Evolutionary conservation across 2,888 invertebrate species (phyloP).

Genomic region (Ochropleura plecta): DNA sequence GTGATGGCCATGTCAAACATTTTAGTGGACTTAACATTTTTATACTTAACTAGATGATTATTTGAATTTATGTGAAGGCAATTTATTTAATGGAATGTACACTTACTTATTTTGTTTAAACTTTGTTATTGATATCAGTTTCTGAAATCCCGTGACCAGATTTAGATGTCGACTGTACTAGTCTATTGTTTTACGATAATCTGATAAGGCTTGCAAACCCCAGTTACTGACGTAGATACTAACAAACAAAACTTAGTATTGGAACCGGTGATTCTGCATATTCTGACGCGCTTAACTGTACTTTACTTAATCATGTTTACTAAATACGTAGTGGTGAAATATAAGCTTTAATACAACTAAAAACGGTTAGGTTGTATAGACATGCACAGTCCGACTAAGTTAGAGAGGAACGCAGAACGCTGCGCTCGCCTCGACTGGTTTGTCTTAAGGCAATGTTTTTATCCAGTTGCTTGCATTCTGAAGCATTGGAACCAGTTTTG

Average conservation of each 20-base stretch:
- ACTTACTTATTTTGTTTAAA: not conserved
- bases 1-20: constrained; percentile 12
- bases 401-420: constrained; percentile 71
- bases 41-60: constrained; percentile 25
- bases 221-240: constrained; percentile 1
- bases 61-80: constrained; percentile 1
- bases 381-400: constrained; percentile 69
- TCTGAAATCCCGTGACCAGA: not conserved
- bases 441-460: constrained; percentile 87
- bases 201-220: not conserved
- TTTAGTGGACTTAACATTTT: constrained; percentile 11
- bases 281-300: constrained; percentile 21
- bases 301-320: constrained; percentile 41
- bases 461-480: constrained; percentile 90
- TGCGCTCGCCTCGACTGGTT: constrained; percentile 82
- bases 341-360: constrained; percentile 15
- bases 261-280: constrained; percentile 5
- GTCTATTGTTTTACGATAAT: not conserved
- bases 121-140: constrained; percentile 8
- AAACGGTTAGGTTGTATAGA: constrained; percentile 44
- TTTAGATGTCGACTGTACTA: not conserved
- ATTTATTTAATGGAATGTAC: constrained; percentile 24
- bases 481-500: constrained; percentile 88
- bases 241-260: not conserved
- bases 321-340: constrained; percentile 6